Conservation (phyloP, 2,888 invertebrate species). For the Lasioglossum pauxillum region DNA sequence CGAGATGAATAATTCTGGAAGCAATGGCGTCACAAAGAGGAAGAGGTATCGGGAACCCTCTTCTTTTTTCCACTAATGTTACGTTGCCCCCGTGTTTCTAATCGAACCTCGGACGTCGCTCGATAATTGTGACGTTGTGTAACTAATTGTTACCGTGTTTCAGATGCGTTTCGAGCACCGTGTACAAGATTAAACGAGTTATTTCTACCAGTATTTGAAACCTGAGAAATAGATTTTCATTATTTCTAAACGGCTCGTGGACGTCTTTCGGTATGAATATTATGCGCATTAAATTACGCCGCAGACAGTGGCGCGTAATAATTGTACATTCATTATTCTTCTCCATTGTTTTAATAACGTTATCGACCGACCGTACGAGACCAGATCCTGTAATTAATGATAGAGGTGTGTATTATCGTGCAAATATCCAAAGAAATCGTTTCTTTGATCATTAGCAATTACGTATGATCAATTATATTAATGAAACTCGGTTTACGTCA, state of each 20-base stretch:
- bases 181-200: neutral
- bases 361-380: neutral
- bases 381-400: neutral
- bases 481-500: neutral
- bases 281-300: neutral
- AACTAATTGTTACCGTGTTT: conserved; percentile 49
- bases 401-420: neutral
- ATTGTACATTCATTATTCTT: neutral
- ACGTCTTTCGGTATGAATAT: neutral
- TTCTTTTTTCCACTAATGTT: neutral
- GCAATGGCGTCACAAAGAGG: conserved; percentile 16
- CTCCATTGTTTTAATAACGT: neutral
- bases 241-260: neutral
- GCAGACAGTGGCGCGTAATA: neutral
- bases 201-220: conserved; percentile 1
- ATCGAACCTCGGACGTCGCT: conserved; percentile 28
- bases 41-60: conserved; percentile 25
- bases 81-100: conserved; percentile 7
- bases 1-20: neutral
- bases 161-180: conserved; percentile 3
- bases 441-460: neutral
- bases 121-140: conserved; percentile 52
- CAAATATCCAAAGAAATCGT: neutral
- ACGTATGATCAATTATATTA: neutral
- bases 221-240: neutral